These are phyloP conservation scores for Tineola bisselliella DNA, from an alignment of 2,888 invertebrate species.

Conservation along the genomic window DNA sequence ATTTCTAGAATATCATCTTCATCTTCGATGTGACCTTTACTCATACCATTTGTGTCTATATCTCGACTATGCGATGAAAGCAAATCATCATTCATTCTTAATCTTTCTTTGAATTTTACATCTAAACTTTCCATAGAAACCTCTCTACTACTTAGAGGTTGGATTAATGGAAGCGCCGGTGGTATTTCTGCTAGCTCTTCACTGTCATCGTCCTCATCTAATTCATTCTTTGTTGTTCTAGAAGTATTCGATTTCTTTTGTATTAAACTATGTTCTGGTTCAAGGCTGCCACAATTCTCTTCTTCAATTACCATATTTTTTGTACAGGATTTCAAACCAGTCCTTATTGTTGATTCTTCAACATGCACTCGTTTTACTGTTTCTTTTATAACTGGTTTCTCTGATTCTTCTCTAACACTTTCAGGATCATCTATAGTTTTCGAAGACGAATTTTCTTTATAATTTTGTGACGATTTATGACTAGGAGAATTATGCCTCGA, in stretches of 20 bases:
- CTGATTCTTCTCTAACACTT: slow-evolving; percentile 51
- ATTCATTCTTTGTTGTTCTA: slow-evolving; percentile 50
- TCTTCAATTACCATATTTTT: slow-evolving; percentile 61
- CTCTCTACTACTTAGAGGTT: slow-evolving; percentile 81
- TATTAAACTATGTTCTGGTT: slow-evolving; percentile 34
- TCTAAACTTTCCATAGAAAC: slow-evolving; percentile 86
- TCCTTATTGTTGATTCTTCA: slow-evolving; percentile 70
- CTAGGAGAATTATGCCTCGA: slow-evolving; percentile 68
- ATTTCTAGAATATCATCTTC: slow-evolving; percentile 82
- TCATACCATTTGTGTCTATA: slow-evolving; percentile 57
- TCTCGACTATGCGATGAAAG: slow-evolving; percentile 67
- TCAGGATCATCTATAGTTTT: slow-evolving; percentile 38
- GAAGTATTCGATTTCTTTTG: slow-evolving; percentile 33
- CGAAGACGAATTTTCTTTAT: slow-evolving; percentile 32
- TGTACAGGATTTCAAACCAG: slow-evolving; percentile 67
- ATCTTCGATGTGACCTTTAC: slow-evolving; percentile 48
- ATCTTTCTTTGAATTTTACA: slow-evolving; percentile 77
- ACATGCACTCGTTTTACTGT: slow-evolving; percentile 64
- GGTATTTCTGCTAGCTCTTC: slow-evolving; percentile 82
- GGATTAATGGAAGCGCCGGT: slow-evolving; percentile 82
- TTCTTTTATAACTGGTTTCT: slow-evolving; percentile 61
- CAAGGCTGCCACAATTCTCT: slow-evolving; percentile 51
- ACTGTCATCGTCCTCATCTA: slow-evolving; percentile 79
- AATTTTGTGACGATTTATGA: slow-evolving; percentile 36
- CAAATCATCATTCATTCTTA: slow-evolving; percentile 68